Evolutionary conservation across 2,888 invertebrate species (phyloP).

Genomic region (Camponotus fellah): DNA sequence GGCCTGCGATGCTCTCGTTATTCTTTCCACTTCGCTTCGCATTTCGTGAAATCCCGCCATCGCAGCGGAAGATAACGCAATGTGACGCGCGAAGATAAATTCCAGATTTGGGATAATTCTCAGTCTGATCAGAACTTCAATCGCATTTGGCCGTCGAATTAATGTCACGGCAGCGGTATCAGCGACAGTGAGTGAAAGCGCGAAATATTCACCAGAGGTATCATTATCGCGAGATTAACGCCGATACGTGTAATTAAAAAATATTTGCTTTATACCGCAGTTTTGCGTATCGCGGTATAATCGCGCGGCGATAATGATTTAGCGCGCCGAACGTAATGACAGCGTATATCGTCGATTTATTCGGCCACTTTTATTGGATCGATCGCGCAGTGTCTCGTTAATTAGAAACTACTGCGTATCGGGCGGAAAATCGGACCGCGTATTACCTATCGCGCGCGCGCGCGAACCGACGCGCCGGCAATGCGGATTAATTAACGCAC

Average conservation of each 20-base stretch:
- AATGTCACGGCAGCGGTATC: slow-evolving; percentile 33
- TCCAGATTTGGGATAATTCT: slow-evolving; percentile 49
- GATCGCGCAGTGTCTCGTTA: slow-evolving; percentile 72
- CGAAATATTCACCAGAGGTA: slow-evolving; percentile 61
- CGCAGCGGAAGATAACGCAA: slow-evolving; percentile 36
- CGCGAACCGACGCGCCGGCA: slow-evolving; percentile 72
- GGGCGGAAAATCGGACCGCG: slow-evolving; percentile 68
- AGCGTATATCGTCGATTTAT: slow-evolving; percentile 72
- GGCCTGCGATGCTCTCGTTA: slow-evolving; percentile 42
- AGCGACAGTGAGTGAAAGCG: slow-evolving; percentile 51
- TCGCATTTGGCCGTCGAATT: slow-evolving; percentile 43
- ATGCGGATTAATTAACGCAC: slow-evolving; percentile 77
- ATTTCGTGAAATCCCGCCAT: slow-evolving; percentile 35
- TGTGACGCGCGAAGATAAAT: slow-evolving; percentile 40
- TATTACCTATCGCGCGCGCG: slow-evolving; percentile 71
- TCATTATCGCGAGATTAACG: slow-evolving; percentile 68
- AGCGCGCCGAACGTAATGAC: slow-evolving; percentile 68
- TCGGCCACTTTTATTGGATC: slow-evolving; percentile 75
- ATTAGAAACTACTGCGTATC: slow-evolving; percentile 77
- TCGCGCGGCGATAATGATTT: slow-evolving; percentile 72
- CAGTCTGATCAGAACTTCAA: slow-evolving; percentile 39
- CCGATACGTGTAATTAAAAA: slow-evolving; percentile 70
- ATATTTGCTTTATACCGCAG: slow-evolving; percentile 64
- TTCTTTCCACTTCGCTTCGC: slow-evolving; percentile 40
- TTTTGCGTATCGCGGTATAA: slow-evolving; percentile 61